Base-by-base conservation (phyloP, 2,113 vertebrate species). In the Pterophyllum scalare region DNA sequence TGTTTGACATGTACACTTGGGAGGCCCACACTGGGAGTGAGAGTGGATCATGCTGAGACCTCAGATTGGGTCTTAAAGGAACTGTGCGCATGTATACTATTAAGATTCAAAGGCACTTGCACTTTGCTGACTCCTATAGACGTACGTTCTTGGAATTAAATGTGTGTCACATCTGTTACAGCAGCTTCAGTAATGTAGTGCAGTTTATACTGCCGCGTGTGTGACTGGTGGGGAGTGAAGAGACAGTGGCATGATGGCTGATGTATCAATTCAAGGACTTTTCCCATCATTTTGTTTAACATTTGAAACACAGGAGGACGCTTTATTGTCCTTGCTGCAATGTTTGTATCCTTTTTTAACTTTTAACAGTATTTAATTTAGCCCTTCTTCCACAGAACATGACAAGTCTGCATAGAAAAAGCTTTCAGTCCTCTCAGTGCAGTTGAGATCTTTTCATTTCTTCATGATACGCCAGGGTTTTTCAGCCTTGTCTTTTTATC, bases 1-100 rank as follows among this genome's bases (percentile, higher is more conserved):
- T 81, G 81, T 86, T 89, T 87, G 90, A 89, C 90, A 59, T 82
- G 79, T 62, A 83, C 89, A 85, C 90, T 88, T 58, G 87, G 91
- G 88, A 93, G 77, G 38, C 64, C 64, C 31, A 61, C 86, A 26
- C 31, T 52, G 77, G 76, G 75, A 89, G 65, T 26, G 17, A 61
- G 77, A 20, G 74, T 46, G 78, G 75, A 84, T 91, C 89, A 74
- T 24, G 26, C 86, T 26, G 86, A 91, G 87, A 87, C 83, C 82
- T 59, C 81, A 81, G 79, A 77, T 88, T 3, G 56, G 57, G 49
- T 77, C 74, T 86, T 88, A 61, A 85, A 91, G 82, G 87, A 81
- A 26, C 83, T 1, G 14, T 38, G 85, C 82, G 82, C 61, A 81
- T 60, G 46, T 75, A 65, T 49, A 38, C 56, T 61, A 83, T 90